These are phyloP conservation scores for Mesodorylaimus sp. DNA, from an alignment of 2,888 invertebrate genomes.

Conservation along the genomic window DNA sequence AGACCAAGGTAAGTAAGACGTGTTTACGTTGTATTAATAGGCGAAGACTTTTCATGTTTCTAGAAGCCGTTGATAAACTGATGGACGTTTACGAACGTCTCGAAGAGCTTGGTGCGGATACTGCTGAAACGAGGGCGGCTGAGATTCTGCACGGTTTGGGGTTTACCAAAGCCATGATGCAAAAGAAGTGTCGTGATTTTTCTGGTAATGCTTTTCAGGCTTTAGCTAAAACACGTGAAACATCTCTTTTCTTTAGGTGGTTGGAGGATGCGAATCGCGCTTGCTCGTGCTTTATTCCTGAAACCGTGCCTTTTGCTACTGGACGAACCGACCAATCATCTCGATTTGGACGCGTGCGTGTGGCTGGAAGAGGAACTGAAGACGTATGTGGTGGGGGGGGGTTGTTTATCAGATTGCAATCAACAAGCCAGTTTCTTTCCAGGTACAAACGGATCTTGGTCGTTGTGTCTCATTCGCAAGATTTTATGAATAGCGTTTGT, in stretches of 20 bases:
- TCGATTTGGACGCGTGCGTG: constrained; percentile 81
- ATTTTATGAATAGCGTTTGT: constrained; percentile 87
- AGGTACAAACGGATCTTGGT: constrained; percentile 89
- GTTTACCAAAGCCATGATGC: constrained; percentile 52
- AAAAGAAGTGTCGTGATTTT: constrained; percentile 47
- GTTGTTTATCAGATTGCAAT: not conserved
- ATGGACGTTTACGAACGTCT: constrained; percentile 93
- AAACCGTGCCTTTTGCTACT: constrained; percentile 41
- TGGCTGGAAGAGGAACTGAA: constrained; percentile 97
- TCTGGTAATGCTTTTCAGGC: no score
- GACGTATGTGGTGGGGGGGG: constrained; percentile 40
- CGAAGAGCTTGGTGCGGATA: constrained; percentile 87
- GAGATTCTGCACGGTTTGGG: constrained; percentile 89
- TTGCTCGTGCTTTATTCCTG: constrained; percentile 42
- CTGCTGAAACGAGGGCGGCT: constrained; percentile 80
- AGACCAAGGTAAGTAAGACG: constrained; percentile 49
- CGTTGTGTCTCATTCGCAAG: constrained; percentile 92
- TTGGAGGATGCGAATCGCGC: constrained; percentile 46
- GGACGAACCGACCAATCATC: constrained; percentile 43
- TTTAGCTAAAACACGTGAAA: no score
- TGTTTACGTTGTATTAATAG: no score
- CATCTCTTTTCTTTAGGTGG: constrained; percentile 33
- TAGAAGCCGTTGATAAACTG: constrained; percentile 76
- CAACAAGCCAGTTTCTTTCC: constrained; percentile 11
- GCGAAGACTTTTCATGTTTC: no score